A percentile compares a stretch with the other conserved stretches of the same genome.
Conservation (phyloP, 1,140 invertebrate species). For the Thalassaphorura encarpata region DNA sequence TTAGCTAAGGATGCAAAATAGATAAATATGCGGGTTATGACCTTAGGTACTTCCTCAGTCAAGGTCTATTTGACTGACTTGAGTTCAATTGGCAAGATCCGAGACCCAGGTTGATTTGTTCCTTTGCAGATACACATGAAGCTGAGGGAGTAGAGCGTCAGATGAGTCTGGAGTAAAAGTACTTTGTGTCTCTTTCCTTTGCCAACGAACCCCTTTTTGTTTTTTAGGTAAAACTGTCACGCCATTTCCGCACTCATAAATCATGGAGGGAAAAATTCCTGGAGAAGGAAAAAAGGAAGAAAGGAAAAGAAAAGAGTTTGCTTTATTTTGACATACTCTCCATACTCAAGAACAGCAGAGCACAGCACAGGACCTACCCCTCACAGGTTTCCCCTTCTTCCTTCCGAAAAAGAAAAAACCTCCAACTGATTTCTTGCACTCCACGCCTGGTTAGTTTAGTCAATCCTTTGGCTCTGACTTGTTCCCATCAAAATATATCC, state of each 20-base stretch:
- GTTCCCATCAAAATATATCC: no score
- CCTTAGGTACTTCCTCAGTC: neutral
- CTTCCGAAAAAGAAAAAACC: no score
- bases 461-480: no score
- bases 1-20: no score
- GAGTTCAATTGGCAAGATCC: neutral
- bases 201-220: conserved; percentile 1
- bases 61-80: neutral
- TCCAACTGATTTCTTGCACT: no score
- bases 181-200: neutral
- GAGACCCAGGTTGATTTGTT: neutral
- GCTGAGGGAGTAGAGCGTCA: neutral
- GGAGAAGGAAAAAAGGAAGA: conserved; percentile 7
- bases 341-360: no score
- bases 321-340: no score
- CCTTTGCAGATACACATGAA: neutral
- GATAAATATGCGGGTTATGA: no score
- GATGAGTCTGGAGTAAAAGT: neutral
- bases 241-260: conserved; percentile 29
- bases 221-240: conserved; percentile 30
- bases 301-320: no score
- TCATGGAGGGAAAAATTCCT: conserved; percentile 22
- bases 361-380: no score
- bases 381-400: no score
- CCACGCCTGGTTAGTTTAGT: no score